Evolutionary conservation across 2,797 vertebrate genomes (phyloP).

Genomic region (Sebastes iracundus): DNA sequence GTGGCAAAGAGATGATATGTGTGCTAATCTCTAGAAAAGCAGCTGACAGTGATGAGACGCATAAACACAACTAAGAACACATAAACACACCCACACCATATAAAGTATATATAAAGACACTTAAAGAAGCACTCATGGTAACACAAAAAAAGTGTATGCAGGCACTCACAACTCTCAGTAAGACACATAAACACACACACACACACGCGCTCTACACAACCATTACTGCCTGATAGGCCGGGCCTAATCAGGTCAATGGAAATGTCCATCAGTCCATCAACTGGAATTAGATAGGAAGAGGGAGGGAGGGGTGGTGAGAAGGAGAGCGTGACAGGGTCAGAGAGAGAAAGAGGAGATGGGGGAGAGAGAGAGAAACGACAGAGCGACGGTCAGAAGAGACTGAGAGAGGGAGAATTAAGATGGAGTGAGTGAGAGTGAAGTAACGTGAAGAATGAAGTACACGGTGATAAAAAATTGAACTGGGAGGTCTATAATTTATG

Average conservation of each 20-base stretch:
- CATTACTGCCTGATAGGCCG: slow-evolving; percentile 18
- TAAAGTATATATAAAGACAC: neutral
- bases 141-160: neutral
- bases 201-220: neutral
- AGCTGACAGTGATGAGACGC: neutral
- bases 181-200: neutral
- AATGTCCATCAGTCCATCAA: slow-evolving; percentile 49
- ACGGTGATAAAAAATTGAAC: slow-evolving; percentile 32
- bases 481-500: slow-evolving; percentile 52
- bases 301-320: neutral
- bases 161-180: neutral
- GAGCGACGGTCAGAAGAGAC: neutral
- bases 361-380: neutral
- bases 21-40: slow-evolving; percentile 33
- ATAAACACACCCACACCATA: neutral
- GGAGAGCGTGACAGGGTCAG: neutral
- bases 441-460: slow-evolving; percentile 11
- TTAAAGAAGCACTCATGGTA: neutral
- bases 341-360: neutral
- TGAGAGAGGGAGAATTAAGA: neutral
- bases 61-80: neutral
- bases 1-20: neutral
- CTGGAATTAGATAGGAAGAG: slow-evolving; percentile 24
- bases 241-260: slow-evolving; percentile 59
- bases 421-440: neutral